Base-by-base conservation (phyloP, 1,140 invertebrate species). In the Drosophila parabipectinata region DNA sequence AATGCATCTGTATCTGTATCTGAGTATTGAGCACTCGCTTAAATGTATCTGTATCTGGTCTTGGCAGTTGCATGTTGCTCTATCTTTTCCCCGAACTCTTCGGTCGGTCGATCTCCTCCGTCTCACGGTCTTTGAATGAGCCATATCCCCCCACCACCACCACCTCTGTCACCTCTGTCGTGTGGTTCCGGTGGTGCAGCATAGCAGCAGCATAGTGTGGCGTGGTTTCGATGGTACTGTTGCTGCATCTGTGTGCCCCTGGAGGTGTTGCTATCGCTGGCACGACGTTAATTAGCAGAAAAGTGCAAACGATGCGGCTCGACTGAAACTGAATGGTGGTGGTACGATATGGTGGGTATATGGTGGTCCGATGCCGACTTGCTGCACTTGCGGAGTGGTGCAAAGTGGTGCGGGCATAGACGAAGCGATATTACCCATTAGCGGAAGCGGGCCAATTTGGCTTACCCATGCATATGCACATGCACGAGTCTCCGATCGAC, bases 201-300 rank as follows among this genome's bases (percentile, higher is more conserved):
- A 37, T 37, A 37, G 34, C 3, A 34, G 34, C 12, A 18, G 44
- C 44, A 7, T 47, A 6, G 41, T 15, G 7, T 18, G 44, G 15
- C 41, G 41, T 47, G 44, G 44, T 18, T 18, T 47, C 9, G n/a
- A 15, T 44, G 41, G 41, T 44, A 18, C 15, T 47, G 44, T 6
- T 30, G 50, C 67, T 56, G 63, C 69, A 63, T 66, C 62, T 62
- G 62, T 6, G 6, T 37, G 47, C 54, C 60, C 57, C 71, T 75
- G 72, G 72, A 54, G 58, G 67, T 74, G 72, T 73, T 64, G 68
- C 62, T 79, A 59, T 56, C 56, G 72, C 58, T 67, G 60, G 56
- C 72, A 75, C 72, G 59, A 74, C 71, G 78, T 82, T 85, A 87
- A 85, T 85, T 87, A 87, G 82, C 74, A 82, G 74, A 87, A 81